Percentiles rank a stretch among this genome's conserved stretches.
phyloP scores from a whole-genome alignment of 2,113 vertebrate genomes.

The Cavia porcellus region DNA sequence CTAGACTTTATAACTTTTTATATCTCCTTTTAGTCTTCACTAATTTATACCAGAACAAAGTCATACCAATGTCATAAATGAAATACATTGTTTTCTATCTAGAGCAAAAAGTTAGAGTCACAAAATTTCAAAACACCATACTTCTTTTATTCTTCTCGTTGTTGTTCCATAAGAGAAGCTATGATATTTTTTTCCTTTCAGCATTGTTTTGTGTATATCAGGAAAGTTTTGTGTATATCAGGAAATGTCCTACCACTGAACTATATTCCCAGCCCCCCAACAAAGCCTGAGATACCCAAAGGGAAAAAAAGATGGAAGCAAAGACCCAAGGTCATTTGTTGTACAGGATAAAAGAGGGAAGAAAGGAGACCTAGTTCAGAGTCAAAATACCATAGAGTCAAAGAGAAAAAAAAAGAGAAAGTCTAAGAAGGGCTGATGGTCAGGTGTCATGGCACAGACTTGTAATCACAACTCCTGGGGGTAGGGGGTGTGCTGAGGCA shows the following conservation, averaged over 20 bases:
- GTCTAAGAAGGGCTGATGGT: background rate
- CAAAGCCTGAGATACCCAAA: background rate
- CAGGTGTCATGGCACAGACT: background rate
- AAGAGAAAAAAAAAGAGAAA: background rate
- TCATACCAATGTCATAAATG: background rate
- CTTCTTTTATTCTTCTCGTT: background rate
- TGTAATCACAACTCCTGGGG: background rate
- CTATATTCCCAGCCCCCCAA: background rate
- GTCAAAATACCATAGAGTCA: too few species aligned
- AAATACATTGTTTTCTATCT: background rate
- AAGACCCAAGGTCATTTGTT: background rate
- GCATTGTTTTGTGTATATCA: too few species aligned
- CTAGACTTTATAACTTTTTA: background rate
- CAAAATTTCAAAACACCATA: background rate
- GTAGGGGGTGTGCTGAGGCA: background rate
- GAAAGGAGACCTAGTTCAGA: background rate
- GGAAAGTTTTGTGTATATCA: too few species aligned
- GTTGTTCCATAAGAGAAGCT: background rate
- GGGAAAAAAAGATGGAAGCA: background rate
- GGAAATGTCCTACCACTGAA: background rate
- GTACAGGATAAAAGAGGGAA: background rate
- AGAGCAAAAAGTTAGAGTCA: background rate
- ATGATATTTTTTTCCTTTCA: background rate
- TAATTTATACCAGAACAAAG: background rate
- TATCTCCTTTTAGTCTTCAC: background rate